phyloP scores from a whole-genome alignment of 2,797 vertebrate genomes.

The Cuniculus paca region DNA sequence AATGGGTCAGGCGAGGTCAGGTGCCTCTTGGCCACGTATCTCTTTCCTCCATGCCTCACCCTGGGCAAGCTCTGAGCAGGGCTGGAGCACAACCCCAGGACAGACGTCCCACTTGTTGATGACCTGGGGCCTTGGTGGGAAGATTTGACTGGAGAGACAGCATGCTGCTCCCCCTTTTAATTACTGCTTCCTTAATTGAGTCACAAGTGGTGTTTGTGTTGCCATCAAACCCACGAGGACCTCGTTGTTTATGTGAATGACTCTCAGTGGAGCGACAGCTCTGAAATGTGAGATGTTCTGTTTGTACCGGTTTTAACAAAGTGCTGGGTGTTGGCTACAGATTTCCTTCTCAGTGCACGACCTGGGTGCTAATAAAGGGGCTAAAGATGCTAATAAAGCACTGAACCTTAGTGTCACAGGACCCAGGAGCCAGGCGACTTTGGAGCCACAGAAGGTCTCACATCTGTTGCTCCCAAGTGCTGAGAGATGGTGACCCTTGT shows the following conservation, averaged over 20 bases:
- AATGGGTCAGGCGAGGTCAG: background rate
- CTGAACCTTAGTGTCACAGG: background rate
- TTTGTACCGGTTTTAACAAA: constrained; percentile 61
- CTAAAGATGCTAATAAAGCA: too few relatives aligned
- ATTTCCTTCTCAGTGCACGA: background rate
- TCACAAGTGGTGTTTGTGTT: constrained; percentile 85
- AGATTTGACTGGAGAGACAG: constrained; percentile 23
- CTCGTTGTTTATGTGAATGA: constrained; percentile 80
- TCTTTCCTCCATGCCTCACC: background rate
- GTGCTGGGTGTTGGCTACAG: background rate
- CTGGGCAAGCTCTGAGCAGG: background rate
- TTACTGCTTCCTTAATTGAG: constrained; percentile 84
- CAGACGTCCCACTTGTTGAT: background rate
- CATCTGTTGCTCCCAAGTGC: background rate
- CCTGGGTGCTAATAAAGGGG: background rate
- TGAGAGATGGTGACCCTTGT: background rate
- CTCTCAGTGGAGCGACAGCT: constrained; percentile 81
- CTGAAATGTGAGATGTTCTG: constrained; percentile 63
- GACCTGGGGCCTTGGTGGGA: constrained; percentile 20
- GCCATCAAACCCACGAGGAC: constrained; percentile 80
- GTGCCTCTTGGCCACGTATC: background rate
- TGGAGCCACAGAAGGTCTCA: background rate
- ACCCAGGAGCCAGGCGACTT: background rate
- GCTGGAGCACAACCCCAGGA: background rate
- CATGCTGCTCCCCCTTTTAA: constrained; percentile 74